Evolutionary conservation across 1,140 invertebrate genomes (phyloP).

Genomic region (Octopus bimaculoides): DNA sequence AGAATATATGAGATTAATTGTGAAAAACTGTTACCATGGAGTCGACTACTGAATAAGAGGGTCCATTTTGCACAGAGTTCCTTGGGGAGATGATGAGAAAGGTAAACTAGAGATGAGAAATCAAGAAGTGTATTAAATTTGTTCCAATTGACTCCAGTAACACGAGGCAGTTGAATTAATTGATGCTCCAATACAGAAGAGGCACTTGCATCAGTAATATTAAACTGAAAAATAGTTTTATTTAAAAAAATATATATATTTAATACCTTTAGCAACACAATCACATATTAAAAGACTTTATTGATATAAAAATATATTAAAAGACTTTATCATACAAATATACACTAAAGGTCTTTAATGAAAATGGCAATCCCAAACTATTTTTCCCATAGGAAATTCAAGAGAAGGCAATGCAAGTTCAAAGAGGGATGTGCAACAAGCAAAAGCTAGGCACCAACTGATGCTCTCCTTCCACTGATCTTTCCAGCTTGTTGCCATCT

Average conservation of each 20-base stretch:
- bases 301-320: background rate
- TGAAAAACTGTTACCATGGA: constrained; percentile 55
- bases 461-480: too few relatives aligned
- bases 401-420: too few relatives aligned
- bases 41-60: constrained; percentile 48
- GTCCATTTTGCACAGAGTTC: constrained; percentile 49
- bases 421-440: too few relatives aligned
- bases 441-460: too few relatives aligned
- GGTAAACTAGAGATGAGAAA: constrained; percentile 37
- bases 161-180: constrained; percentile 24
- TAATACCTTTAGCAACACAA: background rate
- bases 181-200: too few relatives aligned
- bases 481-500: too few relatives aligned
- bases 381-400: too few relatives aligned
- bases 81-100: constrained; percentile 47
- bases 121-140: constrained; percentile 37
- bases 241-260: constrained; percentile 14
- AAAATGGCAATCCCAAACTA: too few relatives aligned
- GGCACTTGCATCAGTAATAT: background rate
- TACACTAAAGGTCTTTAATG: too few relatives aligned
- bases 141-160: constrained; percentile 36
- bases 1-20: constrained; percentile 45
- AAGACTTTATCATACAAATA: too few relatives aligned
- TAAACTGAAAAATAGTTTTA: background rate
- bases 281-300: background rate